Percentiles rank a stretch among this genome's conserved stretches.
phyloP scores from a whole-genome alignment of 2,888 invertebrate genomes.

The Formica aserva region DNA sequence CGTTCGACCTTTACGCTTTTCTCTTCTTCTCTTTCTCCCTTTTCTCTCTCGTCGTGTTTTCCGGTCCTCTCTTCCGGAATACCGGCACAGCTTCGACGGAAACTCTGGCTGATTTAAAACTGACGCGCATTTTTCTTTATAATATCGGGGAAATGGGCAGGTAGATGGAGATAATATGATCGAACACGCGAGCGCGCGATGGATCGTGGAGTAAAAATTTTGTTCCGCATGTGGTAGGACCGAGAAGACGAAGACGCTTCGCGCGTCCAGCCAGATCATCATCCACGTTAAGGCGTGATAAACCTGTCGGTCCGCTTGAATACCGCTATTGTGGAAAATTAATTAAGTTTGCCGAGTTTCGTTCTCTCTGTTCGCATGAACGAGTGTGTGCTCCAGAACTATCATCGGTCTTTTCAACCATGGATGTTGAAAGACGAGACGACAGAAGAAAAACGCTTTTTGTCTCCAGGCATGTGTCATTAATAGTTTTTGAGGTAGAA shows the following conservation, averaged over 20 bases:
- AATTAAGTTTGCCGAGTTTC: slow-evolving; percentile 42
- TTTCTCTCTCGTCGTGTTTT: not conserved
- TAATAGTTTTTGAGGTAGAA: not conserved
- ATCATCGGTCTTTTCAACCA: not conserved
- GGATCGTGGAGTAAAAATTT: slow-evolving; percentile 12
- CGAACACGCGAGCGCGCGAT: not conserved
- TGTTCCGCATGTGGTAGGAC: not conserved
- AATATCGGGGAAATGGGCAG: not conserved
- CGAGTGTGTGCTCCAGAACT: not conserved
- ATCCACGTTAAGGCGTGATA: slow-evolving; percentile 35
- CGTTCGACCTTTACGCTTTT: slow-evolving; percentile 41
- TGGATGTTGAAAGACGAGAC: not conserved
- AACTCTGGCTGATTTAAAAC: slow-evolving; percentile 58
- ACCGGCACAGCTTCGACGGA: slow-evolving; percentile 19
- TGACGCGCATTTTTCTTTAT: slow-evolving; percentile 48
- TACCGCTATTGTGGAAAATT: slow-evolving; percentile 34
- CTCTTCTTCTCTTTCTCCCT: slow-evolving; percentile 10
- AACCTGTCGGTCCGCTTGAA: slow-evolving; percentile 30
- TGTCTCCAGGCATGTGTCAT: not conserved
- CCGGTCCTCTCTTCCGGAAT: not conserved
- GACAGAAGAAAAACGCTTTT: slow-evolving; percentile 4
- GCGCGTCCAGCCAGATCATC: slow-evolving; percentile 1
- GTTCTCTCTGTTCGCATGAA: not conserved
- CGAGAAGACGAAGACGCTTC: not conserved
- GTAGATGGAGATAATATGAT: not conserved